Percentiles rank a stretch among this genome's conserved stretches.
Conservation (phyloP, 2,797 vertebrate species). For the Paramormyrops hopkinsi region DNA sequence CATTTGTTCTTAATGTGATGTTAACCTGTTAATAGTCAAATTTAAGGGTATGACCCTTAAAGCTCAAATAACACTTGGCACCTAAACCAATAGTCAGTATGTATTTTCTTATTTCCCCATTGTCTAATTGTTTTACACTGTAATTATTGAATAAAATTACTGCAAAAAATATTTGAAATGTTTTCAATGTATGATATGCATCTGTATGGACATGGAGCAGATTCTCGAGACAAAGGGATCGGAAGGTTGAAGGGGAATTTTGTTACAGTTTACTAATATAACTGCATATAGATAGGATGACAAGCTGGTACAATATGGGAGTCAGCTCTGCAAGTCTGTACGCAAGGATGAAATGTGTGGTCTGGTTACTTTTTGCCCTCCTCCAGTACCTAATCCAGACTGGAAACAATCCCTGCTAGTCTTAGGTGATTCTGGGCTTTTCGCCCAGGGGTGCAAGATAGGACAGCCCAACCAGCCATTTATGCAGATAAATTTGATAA, state of each 20-base stretch:
- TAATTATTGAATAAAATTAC: neutral
- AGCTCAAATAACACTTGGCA: neutral
- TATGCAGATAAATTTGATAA: neutral
- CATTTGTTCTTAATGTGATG: neutral
- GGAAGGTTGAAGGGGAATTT: neutral
- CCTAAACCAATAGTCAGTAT: neutral
- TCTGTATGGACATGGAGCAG: neutral
- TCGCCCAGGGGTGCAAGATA: neutral
- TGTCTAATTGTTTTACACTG: conserved; percentile 7
- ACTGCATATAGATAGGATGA: neutral
- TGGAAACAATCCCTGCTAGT: neutral
- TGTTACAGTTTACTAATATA: neutral
- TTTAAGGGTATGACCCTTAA: neutral
- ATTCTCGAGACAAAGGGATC: neutral
- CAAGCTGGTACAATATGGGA: neutral
- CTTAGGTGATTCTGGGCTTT: neutral
- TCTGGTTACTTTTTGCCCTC: neutral
- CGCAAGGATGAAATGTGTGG: neutral
- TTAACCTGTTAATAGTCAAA: neutral
- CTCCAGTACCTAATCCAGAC: neutral
- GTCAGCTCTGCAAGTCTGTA: neutral
- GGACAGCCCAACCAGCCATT: neutral
- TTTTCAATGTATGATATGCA: neutral
- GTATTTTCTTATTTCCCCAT: neutral
- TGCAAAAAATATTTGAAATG: neutral